Percentiles rank a stretch among this genome's conserved stretches.
Evolutionary conservation across 2,888 invertebrate species (phyloP).

Genomic region (Zaprionus lineosus): DNA sequence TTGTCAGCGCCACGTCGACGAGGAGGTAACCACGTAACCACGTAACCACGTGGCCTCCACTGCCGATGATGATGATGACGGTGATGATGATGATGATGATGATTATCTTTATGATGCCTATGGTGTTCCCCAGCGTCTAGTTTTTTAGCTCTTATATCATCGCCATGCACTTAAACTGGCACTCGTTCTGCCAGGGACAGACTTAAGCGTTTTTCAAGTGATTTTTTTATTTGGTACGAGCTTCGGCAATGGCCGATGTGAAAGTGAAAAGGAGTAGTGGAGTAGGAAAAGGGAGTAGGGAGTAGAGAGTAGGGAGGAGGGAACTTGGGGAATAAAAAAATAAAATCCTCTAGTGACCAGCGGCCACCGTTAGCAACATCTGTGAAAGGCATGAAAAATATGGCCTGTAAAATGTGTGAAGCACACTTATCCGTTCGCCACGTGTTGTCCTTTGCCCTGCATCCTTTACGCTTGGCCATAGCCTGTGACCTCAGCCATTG

Average conservation of each 20-base stretch:
- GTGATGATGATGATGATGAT: too few relatives aligned
- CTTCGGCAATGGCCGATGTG: background rate
- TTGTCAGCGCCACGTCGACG: constrained; percentile 21
- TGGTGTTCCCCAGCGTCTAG: background rate
- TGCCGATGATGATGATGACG: too few relatives aligned
- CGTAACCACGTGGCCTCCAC: constrained; percentile 9
- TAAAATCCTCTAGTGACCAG: constrained; percentile 27
- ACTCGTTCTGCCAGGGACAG: constrained; percentile 32
- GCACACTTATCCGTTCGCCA: constrained; percentile 23
- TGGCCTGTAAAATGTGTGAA: constrained; percentile 18
- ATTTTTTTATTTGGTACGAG: background rate
- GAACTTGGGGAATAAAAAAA: constrained; percentile 6
- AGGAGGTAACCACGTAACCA: background rate
- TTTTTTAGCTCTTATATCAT: constrained; percentile 1
- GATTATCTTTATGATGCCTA: too few relatives aligned
- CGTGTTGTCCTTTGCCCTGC: constrained; percentile 35
- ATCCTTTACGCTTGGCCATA: background rate
- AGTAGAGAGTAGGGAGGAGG: background rate
- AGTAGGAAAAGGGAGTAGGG: background rate
- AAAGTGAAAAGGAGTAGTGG: background rate
- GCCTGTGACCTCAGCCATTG: too few relatives aligned
- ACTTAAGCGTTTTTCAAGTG: constrained; percentile 11
- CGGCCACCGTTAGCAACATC: constrained; percentile 25
- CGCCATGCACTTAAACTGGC: constrained; percentile 24
- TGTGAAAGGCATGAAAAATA: constrained; percentile 36